Base-by-base conservation (phyloP, 2,888 invertebrate genomes). In the Ichneumoninae sp. region DNA sequence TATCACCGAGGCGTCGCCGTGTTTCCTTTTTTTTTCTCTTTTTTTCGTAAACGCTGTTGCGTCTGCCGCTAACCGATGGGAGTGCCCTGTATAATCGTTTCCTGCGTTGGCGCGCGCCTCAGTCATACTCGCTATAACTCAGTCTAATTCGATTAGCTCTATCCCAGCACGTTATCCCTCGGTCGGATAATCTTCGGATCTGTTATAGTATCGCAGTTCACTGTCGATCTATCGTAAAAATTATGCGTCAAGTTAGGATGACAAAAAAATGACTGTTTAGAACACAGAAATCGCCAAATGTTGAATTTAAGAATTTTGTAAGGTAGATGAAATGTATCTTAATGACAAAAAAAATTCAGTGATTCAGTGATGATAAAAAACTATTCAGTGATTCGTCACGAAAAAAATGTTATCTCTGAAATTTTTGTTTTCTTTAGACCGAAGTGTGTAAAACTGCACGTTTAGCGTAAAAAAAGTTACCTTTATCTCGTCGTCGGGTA, bases 401-500 rank as follows among this genome's bases (percentile, higher is more conserved):
- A 40, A 40, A 10, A 10, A 40, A 8, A 10, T 10, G 1, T 40
- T 0, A 33, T 40, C 8, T 8, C 8, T 10, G 40, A 3, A 16
- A 44, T 44, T 44, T 44, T 44, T 4, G 1, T 44, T 44, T 16
- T 44, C 1, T 16, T 44, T 16, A 3, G 0, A 3, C 16, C 16
- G 16, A 44, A 44, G 13, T 16, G 44, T 13, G 44, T 3, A 44
- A 16, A 44, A 44, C 4, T 44, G 10, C 16, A 16, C 0, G 44
- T 44, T 44, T 44, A 10, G 0, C 40, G 40, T 40, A 40, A 8
- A 40, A 44, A 52, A 50, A 40, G 26, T 30, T 94, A 97, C 97
- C 95, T 96, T 96, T 93, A 97, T 97, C 94, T 97, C 97, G 94
- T 97, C 96, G 94, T 96, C 96, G 85, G 95, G 94, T 89, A 95